phyloP scores from a whole-genome alignment of 2,797 vertebrate genomes.

The Schizopygopsis malacanthus region DNA sequence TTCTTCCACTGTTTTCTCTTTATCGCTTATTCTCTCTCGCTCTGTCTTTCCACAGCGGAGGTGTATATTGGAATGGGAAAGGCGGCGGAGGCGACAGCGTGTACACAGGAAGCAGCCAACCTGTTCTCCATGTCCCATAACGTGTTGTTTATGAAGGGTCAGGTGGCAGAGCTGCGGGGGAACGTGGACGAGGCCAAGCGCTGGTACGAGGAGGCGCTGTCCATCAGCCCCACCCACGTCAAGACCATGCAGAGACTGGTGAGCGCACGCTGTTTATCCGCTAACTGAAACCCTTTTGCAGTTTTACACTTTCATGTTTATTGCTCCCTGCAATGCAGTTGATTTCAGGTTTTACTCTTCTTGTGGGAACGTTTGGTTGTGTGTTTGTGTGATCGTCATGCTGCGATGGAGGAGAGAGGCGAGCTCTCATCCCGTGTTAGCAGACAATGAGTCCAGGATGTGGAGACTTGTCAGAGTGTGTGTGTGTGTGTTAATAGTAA shows the following conservation, averaged over 20 bases:
- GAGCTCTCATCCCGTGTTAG: background rate
- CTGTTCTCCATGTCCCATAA: constrained; percentile 97
- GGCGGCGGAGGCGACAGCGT: constrained; percentile 92
- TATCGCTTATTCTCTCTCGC: constrained; percentile 8
- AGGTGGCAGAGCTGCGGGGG: constrained; percentile 94
- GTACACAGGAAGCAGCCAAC: constrained; percentile 96
- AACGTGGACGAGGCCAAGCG: constrained; percentile 92
- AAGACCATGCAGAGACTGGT: constrained; percentile 99
- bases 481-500: constrained; percentile 35
- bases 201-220: constrained; percentile 98
- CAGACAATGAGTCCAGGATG: background rate
- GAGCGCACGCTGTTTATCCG: constrained; percentile 65
- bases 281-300: background rate
- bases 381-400: background rate
- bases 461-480: background rate
- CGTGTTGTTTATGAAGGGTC: constrained; percentile 94
- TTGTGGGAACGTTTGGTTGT: background rate
- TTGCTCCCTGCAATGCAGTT: background rate
- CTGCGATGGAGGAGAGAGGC: background rate
- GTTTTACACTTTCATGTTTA: background rate
- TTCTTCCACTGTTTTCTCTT: constrained; percentile 13
- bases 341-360: background rate
- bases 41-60: constrained; percentile 80
- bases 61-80: constrained; percentile 97
- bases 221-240: constrained; percentile 97